Base-by-base conservation (phyloP, 2,113 vertebrate genomes). In the Argyrosomus japonicus region DNA sequence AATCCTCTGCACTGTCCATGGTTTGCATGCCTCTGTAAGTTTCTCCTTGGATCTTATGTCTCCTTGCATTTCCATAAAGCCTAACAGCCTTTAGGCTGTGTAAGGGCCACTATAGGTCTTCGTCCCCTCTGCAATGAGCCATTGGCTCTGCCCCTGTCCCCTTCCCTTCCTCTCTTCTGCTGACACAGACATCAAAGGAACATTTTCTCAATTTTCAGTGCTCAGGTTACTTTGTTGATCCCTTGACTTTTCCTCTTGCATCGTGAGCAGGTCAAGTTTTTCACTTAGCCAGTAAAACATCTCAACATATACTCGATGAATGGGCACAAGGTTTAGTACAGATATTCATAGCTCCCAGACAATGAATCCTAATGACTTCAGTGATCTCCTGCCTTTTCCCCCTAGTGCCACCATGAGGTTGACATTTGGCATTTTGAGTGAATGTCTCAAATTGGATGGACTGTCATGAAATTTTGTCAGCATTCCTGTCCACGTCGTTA, bases 171-270 rank as follows among this genome's bases (percentile, higher is more conserved):
- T 75, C 19, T 74, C 40, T 43, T 76, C 73, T 72, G 29, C 57
- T 47, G 40, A 19, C 75, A 57, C 25, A 54, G 63, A 64, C 47
- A 62, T 23, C 36, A 73, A 68, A 75, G 47, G n/a, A 65, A 67
- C 48, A 27, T 25, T 0, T 0, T 50, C 77, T 79, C 77, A 40
- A 62, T 69, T 77, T 65, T 29, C 32, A 54, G 45, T 48, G 53
- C 25, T 83, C 45, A 70, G 9, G 36, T 40, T 40, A 75, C 21
- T 43, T 45, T 45, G 19, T 14, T 45, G 40, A 64, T 45, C 36
- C 36, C 40, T 12, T 64, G 62, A 64, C 21, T 45, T 67, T 67
- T 67, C 43, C 40, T 8, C 5, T 14, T 3, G 21, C 6, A 3
- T 12, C 19, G 45, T n/a, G 50, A 21, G 48, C 48, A 48, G 47